These are phyloP conservation scores for Philonicus albiceps DNA, from an alignment of 2,888 invertebrate species.

Conservation along the genomic window DNA sequence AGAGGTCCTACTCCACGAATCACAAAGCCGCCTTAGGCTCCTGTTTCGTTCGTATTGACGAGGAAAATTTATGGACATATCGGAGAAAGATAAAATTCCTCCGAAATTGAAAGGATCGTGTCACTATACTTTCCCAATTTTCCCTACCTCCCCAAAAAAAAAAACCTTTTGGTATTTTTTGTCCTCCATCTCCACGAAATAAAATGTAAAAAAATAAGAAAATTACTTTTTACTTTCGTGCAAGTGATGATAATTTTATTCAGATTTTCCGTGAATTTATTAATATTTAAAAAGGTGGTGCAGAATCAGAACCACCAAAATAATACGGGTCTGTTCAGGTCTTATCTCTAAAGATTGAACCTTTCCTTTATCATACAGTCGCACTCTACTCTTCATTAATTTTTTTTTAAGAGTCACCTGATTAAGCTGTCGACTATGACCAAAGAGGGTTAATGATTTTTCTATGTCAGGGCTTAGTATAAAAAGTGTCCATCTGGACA, in stretches of 20 bases:
- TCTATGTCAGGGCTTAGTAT: not conserved
- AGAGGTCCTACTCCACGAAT: not conserved
- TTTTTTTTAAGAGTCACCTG: not conserved
- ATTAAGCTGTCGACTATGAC: not conserved
- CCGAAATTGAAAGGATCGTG: slow-evolving; percentile 1
- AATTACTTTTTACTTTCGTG: not conserved
- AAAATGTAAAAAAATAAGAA: not conserved
- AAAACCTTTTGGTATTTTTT: not conserved
- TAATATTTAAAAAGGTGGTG: not conserved
- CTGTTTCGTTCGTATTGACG: not conserved
- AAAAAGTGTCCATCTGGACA: not conserved
- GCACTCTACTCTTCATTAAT: not conserved
- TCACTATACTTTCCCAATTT: not conserved
- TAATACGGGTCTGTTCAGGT: not conserved
- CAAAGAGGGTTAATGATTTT: not conserved
- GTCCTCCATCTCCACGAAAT: not conserved
- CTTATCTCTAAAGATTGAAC: not conserved
- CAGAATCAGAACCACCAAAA: not conserved
- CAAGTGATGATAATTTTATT: slow-evolving; percentile 10
- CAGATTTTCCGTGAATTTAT: not conserved
- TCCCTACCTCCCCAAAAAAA: not conserved
- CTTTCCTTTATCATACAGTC: not conserved
- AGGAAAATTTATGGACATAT: slow-evolving; percentile 22
- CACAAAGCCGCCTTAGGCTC: not conserved
- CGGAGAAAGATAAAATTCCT: not conserved